Evolutionary conservation across 1,140 invertebrate species (phyloP).

Genomic region (Aphaenogaster ashmeadi): DNA sequence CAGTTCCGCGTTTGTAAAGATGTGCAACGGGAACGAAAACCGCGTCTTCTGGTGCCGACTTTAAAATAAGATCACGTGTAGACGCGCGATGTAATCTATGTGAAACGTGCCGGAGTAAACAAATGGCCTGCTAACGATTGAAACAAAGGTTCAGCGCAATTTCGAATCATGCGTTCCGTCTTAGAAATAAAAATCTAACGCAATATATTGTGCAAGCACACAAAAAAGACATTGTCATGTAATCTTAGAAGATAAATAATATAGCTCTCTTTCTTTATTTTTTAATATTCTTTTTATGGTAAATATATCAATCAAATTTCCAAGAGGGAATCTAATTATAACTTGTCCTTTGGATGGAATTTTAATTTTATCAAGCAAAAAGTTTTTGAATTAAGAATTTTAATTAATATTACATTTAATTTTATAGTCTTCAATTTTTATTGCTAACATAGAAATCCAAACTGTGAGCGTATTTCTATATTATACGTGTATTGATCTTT

Average conservation of each 20-base stretch:
- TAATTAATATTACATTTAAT: slow-evolving; percentile 18
- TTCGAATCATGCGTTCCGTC: not conserved
- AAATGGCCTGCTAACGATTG: slow-evolving; percentile 40
- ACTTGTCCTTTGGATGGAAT: not conserved
- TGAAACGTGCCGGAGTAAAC: slow-evolving; percentile 33
- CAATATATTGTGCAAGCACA: not conserved
- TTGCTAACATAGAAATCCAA: not conserved
- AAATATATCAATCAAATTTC: not conserved
- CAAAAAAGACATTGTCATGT: not conserved
- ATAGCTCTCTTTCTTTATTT: not conserved
- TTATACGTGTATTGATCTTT: slow-evolving; percentile 10
- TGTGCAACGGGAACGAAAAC: slow-evolving; percentile 27
- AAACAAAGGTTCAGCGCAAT: slow-evolving; percentile 20
- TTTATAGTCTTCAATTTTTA: not conserved
- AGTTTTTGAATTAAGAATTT: not conserved
- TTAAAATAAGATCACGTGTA: slow-evolving; percentile 59
- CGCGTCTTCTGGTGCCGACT: slow-evolving; percentile 13
- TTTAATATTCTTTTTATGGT: not conserved
- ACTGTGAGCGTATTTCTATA: not conserved
- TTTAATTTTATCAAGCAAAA: not conserved
- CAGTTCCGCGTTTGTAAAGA: slow-evolving; percentile 30
- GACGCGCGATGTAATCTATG: slow-evolving; percentile 35
- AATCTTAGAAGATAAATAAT: not conserved
- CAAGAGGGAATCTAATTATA: not conserved
- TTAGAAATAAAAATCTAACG: not conserved